These are phyloP conservation scores for Xerus inauris DNA, from an alignment of 2,113 vertebrate species.

Conservation along the genomic window DNA sequence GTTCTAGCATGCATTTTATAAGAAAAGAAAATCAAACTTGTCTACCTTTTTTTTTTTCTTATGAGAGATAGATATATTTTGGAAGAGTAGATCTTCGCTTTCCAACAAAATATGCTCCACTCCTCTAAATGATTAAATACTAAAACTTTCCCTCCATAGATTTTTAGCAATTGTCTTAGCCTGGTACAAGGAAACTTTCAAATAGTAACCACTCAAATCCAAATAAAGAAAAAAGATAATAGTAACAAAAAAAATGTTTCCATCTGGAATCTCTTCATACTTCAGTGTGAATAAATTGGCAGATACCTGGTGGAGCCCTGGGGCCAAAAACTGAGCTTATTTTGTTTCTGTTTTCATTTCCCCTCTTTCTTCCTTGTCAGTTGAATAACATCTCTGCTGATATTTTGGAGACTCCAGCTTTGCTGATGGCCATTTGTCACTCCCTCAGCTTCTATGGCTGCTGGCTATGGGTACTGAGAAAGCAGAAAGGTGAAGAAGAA, in stretches of 20 bases:
- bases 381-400: constrained; percentile 56
- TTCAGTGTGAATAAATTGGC: constrained; percentile 66
- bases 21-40: neutral
- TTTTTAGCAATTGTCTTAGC: constrained; percentile 1
- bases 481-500: constrained; percentile 33
- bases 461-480: constrained; percentile 33
- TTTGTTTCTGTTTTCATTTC: constrained; percentile 64
- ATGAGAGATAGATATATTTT: neutral
- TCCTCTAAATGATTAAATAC: neutral
- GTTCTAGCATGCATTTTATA: neutral
- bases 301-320: constrained; percentile 52
- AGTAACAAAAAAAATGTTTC: constrained; percentile 49
- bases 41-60: neutral
- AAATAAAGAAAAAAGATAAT: constrained; percentile 27
- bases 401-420: constrained; percentile 41
- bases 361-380: constrained; percentile 28
- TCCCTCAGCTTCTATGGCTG: constrained; percentile 32
- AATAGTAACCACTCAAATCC: constrained; percentile 29
- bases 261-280: constrained; percentile 54
- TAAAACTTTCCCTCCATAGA: neutral
- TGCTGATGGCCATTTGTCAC: constrained; percentile 52
- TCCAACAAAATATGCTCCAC: neutral
- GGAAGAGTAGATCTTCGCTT: constrained; percentile 12
- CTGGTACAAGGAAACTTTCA: neutral
- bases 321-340: neutral